These are phyloP conservation scores for Mesocentrotus franciscanus DNA, from an alignment of 53 echinoderm and acorn worm genomes.

Conservation along the genomic window DNA sequence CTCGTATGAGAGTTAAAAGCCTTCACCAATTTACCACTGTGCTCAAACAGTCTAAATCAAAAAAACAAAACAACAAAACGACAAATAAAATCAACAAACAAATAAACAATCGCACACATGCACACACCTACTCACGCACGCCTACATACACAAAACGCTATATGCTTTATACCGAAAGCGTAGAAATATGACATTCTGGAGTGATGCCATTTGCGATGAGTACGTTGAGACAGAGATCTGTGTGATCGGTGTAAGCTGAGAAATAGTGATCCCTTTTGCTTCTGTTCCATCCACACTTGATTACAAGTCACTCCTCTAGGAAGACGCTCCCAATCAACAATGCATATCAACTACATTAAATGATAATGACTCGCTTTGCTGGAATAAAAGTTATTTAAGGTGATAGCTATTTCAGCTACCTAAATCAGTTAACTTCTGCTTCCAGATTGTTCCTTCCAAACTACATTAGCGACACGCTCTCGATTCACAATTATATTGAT, in stretches of 20 bases:
- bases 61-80: background rate
- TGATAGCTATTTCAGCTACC: no score
- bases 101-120: background rate
- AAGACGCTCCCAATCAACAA: slow-evolving; percentile 77
- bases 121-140: background rate
- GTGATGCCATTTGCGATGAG: slow-evolving; percentile 68
- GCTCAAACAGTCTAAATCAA: no score
- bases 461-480: no score
- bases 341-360: background rate
- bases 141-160: background rate
- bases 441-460: no score
- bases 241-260: slow-evolving; percentile 74
- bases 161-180: slow-evolving; percentile 67
- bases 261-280: slow-evolving; percentile 62
- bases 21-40: no score
- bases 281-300: slow-evolving; percentile 75
- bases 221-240: slow-evolving; percentile 77
- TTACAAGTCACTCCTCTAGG: slow-evolving; percentile 91
- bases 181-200: slow-evolving; percentile 40
- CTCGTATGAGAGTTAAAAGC: no score
- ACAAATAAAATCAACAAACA: background rate
- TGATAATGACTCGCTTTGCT: background rate
- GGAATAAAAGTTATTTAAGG: no score
- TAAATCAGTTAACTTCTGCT: no score
- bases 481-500: no score